phyloP scores from a whole-genome alignment of 2,797 vertebrate genomes.

The Tapera naevia region DNA sequence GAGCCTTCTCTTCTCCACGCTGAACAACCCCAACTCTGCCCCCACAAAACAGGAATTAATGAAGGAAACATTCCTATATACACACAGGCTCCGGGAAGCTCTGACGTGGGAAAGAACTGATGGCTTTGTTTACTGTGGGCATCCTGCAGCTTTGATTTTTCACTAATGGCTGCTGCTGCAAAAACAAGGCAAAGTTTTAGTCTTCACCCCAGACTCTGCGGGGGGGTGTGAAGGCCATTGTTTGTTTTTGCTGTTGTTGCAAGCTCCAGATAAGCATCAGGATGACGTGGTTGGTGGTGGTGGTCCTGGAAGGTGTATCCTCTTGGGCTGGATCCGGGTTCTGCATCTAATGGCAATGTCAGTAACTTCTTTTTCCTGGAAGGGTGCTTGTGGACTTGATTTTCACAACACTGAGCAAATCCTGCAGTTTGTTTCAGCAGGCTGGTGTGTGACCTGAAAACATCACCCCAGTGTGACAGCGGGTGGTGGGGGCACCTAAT shows the following conservation, averaged over 20 bases:
- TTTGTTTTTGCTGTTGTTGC: background rate
- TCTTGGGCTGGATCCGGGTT: background rate
- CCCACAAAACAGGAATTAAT: background rate
- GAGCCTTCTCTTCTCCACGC: too few relatives aligned
- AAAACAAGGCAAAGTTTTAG: background rate
- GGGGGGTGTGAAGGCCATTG: background rate
- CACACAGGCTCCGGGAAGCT: background rate
- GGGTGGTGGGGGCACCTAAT: background rate
- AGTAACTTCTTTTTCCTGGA: background rate
- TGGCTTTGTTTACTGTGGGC: background rate
- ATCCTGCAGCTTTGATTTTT: background rate
- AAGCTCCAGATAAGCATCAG: background rate
- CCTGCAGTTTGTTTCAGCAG: background rate
- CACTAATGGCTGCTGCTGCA: background rate
- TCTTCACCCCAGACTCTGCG: background rate
- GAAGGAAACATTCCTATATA: background rate
- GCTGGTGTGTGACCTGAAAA: background rate
- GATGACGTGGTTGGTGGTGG: background rate
- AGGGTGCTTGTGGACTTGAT: background rate
- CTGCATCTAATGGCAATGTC: background rate
- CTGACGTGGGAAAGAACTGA: background rate
- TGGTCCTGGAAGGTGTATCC: background rate
- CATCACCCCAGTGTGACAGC: background rate
- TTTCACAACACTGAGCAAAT: background rate
- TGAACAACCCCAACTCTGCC: too few relatives aligned